phyloP scores from a whole-genome alignment of 2,113 vertebrate genomes.

The Cyprinus carpio region DNA sequence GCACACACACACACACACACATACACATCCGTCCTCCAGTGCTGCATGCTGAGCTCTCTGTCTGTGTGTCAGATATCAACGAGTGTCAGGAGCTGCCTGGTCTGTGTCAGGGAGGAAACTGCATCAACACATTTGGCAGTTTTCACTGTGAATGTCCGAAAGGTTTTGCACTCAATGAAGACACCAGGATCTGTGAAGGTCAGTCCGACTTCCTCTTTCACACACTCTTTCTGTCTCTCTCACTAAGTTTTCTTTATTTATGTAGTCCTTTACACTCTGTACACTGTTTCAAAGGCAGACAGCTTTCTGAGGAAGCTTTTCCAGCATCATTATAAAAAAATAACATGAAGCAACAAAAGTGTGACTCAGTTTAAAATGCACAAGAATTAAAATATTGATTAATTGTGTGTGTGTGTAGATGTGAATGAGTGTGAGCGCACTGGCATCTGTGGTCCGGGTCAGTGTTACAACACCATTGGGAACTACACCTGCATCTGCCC shows the following conservation, averaged over 20 bases:
- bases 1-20: slow-evolving; percentile 7
- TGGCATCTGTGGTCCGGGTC: slow-evolving; percentile 94
- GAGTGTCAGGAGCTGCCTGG: slow-evolving; percentile 96
- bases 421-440: slow-evolving; percentile 89
- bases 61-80: slow-evolving; percentile 85
- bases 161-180: slow-evolving; percentile 88
- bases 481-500: slow-evolving; percentile 99
- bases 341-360: background rate
- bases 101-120: slow-evolving; percentile 93
- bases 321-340: background rate
- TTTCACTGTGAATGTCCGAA: slow-evolving; percentile 93
- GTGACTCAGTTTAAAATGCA: too few species aligned
- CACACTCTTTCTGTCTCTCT: slow-evolving; percentile 3
- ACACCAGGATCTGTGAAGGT: slow-evolving; percentile 96
- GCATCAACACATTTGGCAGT: slow-evolving; percentile 97
- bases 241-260: background rate
- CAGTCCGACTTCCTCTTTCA: slow-evolving; percentile 48
- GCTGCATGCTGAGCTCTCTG: slow-evolving; percentile 37
- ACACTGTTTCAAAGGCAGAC: too few species aligned
- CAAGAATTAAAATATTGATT: too few species aligned
- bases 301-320: too few species aligned
- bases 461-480: slow-evolving; percentile 95
- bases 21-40: slow-evolving; percentile 26
- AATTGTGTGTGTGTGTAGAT: slow-evolving; percentile 72
- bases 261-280: too few species aligned